Percentiles rank a stretch among this genome's conserved stretches.
Evolutionary conservation across 2,797 vertebrate species (phyloP).

Genomic region (Astyanax mexicanus): DNA sequence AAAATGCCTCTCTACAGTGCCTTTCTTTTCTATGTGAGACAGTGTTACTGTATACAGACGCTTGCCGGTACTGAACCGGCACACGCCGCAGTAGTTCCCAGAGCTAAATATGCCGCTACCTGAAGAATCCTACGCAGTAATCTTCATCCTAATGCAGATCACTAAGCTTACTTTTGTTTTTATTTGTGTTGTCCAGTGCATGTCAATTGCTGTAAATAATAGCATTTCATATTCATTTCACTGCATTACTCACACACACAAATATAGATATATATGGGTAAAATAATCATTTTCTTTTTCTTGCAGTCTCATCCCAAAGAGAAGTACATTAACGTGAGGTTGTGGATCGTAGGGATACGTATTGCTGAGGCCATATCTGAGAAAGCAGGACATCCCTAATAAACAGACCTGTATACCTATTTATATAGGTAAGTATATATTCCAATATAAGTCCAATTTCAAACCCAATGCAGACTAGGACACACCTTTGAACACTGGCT

Average conservation of each 20-base stretch:
- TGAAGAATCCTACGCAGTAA: conserved; percentile 33
- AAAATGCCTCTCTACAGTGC: conserved; percentile 1
- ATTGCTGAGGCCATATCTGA: conserved; percentile 49
- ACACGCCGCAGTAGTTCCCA: conserved; percentile 15
- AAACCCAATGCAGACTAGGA: conserved; percentile 51
- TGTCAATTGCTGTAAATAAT: conserved; percentile 8
- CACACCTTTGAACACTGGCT: conserved; percentile 63
- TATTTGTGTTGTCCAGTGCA: conserved; percentile 36
- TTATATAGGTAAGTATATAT: too few relatives aligned
- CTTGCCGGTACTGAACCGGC: conserved; percentile 12
- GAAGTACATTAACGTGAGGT: conserved; percentile 4
- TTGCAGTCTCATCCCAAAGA: conserved; percentile 21
- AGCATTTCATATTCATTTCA: conserved; percentile 3
- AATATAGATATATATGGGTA: conserved; percentile 9
- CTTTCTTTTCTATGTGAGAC: not conserved
- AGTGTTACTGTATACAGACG: conserved; percentile 14
- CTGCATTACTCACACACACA: conserved; percentile 21
- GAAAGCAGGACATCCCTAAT: conserved; percentile 44
- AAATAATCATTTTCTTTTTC: conserved; percentile 7
- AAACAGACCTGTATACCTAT: conserved; percentile 6
- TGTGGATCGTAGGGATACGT: conserved; percentile 23
- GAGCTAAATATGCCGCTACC: conserved; percentile 36
- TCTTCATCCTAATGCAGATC: conserved; percentile 9
- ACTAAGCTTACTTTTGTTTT: conserved; percentile 16
- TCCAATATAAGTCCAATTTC: conserved; percentile 54